These are phyloP conservation scores for Pristiophorus japonicus DNA, from an alignment of 2,113 vertebrate genomes.

Conservation along the genomic window DNA sequence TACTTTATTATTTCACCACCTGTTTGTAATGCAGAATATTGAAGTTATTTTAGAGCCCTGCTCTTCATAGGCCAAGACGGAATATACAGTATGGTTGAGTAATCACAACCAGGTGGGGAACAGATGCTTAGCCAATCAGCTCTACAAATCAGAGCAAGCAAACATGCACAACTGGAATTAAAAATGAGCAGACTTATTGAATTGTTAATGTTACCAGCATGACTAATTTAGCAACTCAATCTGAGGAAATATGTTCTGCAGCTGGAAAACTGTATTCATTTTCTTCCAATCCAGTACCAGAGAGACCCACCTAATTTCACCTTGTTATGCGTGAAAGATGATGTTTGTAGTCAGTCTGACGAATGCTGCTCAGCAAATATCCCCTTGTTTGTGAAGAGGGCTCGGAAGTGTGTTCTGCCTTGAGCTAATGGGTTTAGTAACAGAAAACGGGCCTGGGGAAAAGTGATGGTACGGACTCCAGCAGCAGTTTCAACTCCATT, in stretches of 20 bases:
- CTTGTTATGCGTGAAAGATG: not conserved
- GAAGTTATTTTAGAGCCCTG: not conserved
- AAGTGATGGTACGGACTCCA: not conserved
- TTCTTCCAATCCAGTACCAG: not conserved
- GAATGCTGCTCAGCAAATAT: not conserved
- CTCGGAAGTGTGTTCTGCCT: not conserved
- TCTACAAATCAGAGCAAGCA: not conserved
- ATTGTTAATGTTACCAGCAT: slow-evolving; percentile 10
- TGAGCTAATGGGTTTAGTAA: not conserved
- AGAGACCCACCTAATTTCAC: not conserved
- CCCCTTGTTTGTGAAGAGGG: not conserved
- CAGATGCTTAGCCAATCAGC: slow-evolving; percentile 22
- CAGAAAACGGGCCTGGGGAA: not conserved
- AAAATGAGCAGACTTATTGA: slow-evolving; percentile 21
- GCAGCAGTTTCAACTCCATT: not conserved
- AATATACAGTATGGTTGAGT: not conserved
- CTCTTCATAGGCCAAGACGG: not conserved
- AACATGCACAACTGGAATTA: not conserved
- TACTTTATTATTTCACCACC: not conserved
- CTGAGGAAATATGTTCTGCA: slow-evolving; percentile 16
- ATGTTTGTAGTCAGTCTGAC: not conserved
- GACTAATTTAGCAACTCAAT: slow-evolving; percentile 17
- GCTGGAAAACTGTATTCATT: not conserved
- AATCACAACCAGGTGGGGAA: not conserved
- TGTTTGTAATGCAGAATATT: not conserved